A percentile compares a stretch with the other conserved stretches of the same genome.
phyloP scores from a whole-genome alignment of 1,140 invertebrate species.

The Diprion similis region DNA sequence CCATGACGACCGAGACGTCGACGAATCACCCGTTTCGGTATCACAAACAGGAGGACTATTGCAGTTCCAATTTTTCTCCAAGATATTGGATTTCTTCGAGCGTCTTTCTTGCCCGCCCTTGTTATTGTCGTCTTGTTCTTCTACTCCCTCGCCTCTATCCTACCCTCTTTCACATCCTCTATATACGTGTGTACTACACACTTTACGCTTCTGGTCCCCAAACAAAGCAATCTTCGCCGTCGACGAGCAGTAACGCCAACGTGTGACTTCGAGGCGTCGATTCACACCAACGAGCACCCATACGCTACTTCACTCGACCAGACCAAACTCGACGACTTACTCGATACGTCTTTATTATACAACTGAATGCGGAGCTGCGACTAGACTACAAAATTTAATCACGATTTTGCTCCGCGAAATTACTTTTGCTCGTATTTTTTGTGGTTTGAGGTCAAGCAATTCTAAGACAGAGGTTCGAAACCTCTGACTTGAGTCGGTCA shows the following conservation, averaged over 20 bases:
- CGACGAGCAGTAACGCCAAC: constrained; percentile 42
- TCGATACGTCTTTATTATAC: constrained; percentile 54
- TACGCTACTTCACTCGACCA: constrained; percentile 48
- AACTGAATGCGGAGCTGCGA: not conserved
- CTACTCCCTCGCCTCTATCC: constrained; percentile 16
- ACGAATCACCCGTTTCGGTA: not conserved
- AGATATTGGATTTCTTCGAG: constrained; percentile 41
- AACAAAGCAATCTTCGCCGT: constrained; percentile 56
- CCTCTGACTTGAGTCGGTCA: too few relatives aligned
- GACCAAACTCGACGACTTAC: constrained; percentile 8
- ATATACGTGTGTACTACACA: constrained; percentile 25
- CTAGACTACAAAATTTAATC: not conserved
- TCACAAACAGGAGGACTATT: not conserved
- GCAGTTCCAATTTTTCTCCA: constrained; percentile 40
- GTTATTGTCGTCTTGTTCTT: constrained; percentile 29
- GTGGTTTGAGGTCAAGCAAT: too few relatives aligned
- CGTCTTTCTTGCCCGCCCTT: constrained; percentile 26
- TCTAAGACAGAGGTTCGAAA: too few relatives aligned
- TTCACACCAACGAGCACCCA: constrained; percentile 54
- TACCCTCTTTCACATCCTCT: constrained; percentile 20
- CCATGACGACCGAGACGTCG: too few relatives aligned
- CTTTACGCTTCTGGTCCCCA: constrained; percentile 47
- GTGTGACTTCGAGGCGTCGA: constrained; percentile 57
- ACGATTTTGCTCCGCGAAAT: not conserved
- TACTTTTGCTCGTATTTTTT: too few relatives aligned